Conservation (phyloP, 2,888 invertebrate species). For the Noctua pronuba region DNA sequence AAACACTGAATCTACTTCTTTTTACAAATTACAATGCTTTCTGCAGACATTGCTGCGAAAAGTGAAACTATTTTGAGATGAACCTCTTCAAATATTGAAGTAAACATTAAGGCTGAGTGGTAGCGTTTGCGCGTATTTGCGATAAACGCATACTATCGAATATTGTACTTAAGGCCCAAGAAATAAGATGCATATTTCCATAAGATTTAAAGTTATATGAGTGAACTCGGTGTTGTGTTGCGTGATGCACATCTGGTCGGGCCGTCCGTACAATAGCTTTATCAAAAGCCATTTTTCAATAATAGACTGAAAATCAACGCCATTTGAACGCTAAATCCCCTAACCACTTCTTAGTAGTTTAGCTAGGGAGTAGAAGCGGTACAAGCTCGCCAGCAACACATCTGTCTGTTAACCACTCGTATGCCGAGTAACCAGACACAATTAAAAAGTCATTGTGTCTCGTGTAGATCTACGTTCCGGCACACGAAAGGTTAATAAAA, state of each 20-base stretch:
- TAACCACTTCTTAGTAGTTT: neutral
- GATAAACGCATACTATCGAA: neutral
- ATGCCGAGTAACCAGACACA: too few relatives aligned
- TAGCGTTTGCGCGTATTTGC: neutral
- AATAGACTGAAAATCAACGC: neutral
- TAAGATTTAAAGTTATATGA: slow-evolving; percentile 1
- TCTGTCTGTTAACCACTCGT: too few relatives aligned
- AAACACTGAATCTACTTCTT: neutral
- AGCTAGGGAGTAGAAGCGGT: neutral
- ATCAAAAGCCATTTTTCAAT: neutral
- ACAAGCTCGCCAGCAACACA: neutral
- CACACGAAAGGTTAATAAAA: too few relatives aligned
- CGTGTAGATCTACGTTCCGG: too few relatives aligned
- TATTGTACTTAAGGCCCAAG: neutral
- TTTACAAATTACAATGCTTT: neutral
- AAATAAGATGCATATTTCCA: slow-evolving; percentile 13
- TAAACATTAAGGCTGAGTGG: slow-evolving; percentile 14
- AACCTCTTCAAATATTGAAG: slow-evolving; percentile 16
- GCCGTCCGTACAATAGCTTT: neutral
- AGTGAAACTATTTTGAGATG: slow-evolving; percentile 45
- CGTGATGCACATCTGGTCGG: neutral
- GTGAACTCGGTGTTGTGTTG: neutral
- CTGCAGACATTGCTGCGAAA: neutral
- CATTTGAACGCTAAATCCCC: neutral
- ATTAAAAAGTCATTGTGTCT: too few relatives aligned